Evolutionary conservation across 2,888 invertebrate species (phyloP), one percentile per base, ranked within the genome.

Genomic region (Eretmocerus hayati): DNA sequence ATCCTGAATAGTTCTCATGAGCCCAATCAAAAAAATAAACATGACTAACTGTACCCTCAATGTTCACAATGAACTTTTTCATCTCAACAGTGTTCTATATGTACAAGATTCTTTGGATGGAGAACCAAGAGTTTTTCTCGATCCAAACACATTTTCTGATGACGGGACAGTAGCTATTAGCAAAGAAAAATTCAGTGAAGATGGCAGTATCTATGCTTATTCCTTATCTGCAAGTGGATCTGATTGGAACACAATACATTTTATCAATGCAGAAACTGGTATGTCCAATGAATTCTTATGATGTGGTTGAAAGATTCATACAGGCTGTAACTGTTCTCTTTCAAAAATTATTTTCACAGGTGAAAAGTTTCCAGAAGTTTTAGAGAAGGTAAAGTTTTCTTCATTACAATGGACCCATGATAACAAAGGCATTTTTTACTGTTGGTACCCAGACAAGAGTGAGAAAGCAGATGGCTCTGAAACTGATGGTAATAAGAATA

Each of bases 371-470:
- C 81, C 86, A 13, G 97, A 99, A 71, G 79, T 83, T n/a, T 75
- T 99, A 56, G 83, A 87, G 62, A 89, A 90, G 69, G 89, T 95
- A 0, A 96, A 96, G 72, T 96, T 90, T 71, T 88, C 93, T 2
- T 79, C 84, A 13, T 81, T 96, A 73, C 80, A 90, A 1, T 99
- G 96, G 96, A 91, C 91, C 22, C 90, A 91, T 66, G 95, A 97
- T 72, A 86, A 94, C 71, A 82, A 84, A 64, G 97, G 97, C 36
- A 79, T 97, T 59, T 97, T 99, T 74, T 99, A 97, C 72, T 87
- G 87, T 47, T 79, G 84, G 26, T 95, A 90, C 72, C 85, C 88
- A 2, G 84, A 87, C 40, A 84, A 86, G 64, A 77, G 77, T 43
- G 90, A 89, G 22, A 87, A 89, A 73, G 83, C 87, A 2, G 93